A percentile compares a stretch with the other conserved stretches of the same genome.
Conservation (phyloP, 2,113 vertebrate genomes). For the Epinephelus lanceolatus region DNA sequence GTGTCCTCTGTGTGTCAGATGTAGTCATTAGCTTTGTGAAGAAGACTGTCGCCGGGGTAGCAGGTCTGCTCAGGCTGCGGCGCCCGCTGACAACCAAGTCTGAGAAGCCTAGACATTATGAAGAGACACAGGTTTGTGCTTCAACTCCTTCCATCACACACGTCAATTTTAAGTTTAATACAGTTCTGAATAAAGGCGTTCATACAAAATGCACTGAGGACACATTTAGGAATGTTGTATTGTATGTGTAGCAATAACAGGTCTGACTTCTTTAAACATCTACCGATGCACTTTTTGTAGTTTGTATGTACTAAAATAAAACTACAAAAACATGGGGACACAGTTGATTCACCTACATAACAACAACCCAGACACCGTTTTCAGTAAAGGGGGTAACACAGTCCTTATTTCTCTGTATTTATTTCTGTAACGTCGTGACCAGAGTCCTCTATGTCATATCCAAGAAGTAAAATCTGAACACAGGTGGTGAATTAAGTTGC, state of each 20-base stretch:
- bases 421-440: too few species aligned
- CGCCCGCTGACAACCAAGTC: slow-evolving; percentile 47
- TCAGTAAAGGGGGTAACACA: too few species aligned
- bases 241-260: background rate
- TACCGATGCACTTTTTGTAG: background rate
- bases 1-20: slow-evolving; percentile 72
- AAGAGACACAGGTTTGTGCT: slow-evolving; percentile 73
- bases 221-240: background rate
- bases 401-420: too few species aligned
- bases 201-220: background rate
- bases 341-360: background rate
- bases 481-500: background rate
- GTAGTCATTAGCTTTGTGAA: slow-evolving; percentile 83
- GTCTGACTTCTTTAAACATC: background rate
- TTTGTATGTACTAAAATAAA: slow-evolving; percentile 9
- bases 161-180: background rate
- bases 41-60: slow-evolving; percentile 81
- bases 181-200: background rate
- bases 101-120: slow-evolving; percentile 53
- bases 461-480: too few species aligned
- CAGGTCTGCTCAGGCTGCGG: slow-evolving; percentile 76
- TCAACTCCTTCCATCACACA: background rate
- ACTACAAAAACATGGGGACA: background rate
- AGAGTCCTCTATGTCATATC: too few species aligned
- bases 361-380: background rate